Evolutionary conservation across 2,113 vertebrate species (phyloP), one percentile per base, ranked within the genome.

Genomic region (Xenopus laevis): DNA sequence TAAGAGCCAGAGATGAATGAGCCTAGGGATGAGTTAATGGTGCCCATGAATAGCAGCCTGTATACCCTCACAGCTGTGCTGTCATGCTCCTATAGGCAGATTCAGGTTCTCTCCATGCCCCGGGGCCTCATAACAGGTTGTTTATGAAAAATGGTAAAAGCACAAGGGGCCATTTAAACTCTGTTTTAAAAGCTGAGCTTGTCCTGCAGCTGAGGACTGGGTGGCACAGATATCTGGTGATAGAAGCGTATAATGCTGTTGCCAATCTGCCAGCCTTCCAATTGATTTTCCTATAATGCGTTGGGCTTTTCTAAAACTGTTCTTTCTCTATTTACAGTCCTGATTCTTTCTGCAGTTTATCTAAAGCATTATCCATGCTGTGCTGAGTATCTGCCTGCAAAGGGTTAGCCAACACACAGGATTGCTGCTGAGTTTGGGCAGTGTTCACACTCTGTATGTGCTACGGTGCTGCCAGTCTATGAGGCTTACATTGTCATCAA

Each of bases 131-230:
- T 77, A 77, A 77, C 74, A 70, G 66, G 74, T 77, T 77, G 74
- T 77, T 77, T 77, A 77, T 70, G 67, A 59, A 77, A 77, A 70
- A 77, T 63, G 44, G 63, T 45, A 70, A 77, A 76, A 77, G 73
- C 67, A 77, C 74, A 68, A 58, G 50, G 74, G 73, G 65, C 73
- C 58, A 53, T 61, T 75, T 75, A 75, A 45, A 50, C 8, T 46
- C n/a, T 44, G 58, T 52, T 16, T 65, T 21, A 61, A 68, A 75
- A 65, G 23, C 21, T 27, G 20, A 52, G 11, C 46, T 68, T 53
- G n/a, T 55, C n/a, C 13, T 57, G 59, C 45, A 63, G 73, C 58
- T 21, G 40, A 17, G 10, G 27, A 27, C 45, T 61, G 57, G 13
- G 53, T 27, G 65, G 46, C 18, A 68, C 11, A 2, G 62, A 47